phyloP scores from a whole-genome alignment of 2,113 vertebrate genomes.

The Dendrocopos noguchii region DNA sequence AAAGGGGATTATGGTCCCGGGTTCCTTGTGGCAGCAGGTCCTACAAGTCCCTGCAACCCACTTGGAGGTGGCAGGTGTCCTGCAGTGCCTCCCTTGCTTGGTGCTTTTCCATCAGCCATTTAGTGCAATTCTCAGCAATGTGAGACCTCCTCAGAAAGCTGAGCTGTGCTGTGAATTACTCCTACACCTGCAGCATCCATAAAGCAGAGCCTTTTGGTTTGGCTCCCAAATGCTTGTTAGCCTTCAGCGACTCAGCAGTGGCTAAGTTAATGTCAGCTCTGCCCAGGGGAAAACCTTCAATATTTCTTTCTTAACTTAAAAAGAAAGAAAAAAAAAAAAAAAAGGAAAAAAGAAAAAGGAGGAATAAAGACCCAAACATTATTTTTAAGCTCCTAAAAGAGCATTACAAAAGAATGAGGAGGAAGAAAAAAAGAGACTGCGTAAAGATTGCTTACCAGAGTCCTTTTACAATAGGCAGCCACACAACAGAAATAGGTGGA shows the following conservation, averaged over 20 bases:
- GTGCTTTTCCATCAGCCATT: not conserved
- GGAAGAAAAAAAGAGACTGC: not conserved
- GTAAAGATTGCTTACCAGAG: conserved; percentile 34
- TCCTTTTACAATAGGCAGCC: conserved; percentile 43
- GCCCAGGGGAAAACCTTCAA: conserved; percentile 33
- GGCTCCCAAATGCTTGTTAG: conserved; percentile 32
- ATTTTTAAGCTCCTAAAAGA: conserved; percentile 53
- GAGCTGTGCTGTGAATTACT: not conserved
- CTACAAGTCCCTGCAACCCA: fast-evolving
- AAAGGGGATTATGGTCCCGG: not conserved
- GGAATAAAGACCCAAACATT: not conserved
- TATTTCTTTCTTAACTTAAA: conserved; percentile 54
- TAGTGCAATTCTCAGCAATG: not conserved
- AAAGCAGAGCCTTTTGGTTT: not conserved
- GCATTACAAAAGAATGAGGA: conserved; percentile 46
- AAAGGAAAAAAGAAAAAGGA: not conserved
- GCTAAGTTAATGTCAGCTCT: conserved; percentile 59
- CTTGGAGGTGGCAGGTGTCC: not conserved
- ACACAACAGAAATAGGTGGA: conserved; percentile 66
- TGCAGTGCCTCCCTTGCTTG: not conserved
- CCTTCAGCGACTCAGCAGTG: conserved; percentile 52
- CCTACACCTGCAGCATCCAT: not conserved
- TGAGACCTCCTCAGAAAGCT: not conserved
- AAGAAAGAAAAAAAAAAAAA: conserved; percentile 23
- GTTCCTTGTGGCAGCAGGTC: not conserved